Evolutionary conservation across 2,888 invertebrate genomes (phyloP), one percentile per base, ranked within the genome.

Genomic region (Torymus texanus): DNA sequence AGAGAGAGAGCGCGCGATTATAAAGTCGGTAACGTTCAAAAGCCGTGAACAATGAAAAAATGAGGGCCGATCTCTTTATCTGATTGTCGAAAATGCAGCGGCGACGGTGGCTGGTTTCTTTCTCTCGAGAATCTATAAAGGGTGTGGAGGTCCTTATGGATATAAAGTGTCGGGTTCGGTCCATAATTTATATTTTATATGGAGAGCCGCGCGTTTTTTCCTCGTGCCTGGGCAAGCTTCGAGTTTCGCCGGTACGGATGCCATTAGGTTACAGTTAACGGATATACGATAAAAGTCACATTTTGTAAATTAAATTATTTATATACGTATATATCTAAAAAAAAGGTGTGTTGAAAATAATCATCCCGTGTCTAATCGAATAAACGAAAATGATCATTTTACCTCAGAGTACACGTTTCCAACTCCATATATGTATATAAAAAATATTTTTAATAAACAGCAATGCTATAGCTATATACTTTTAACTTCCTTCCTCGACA

Each of bases 161-260:
- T 51, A 66, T 75, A 14, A 62, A 75, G 61, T 62, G 18, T 74
- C 29, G 62, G 21, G 24, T 51, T 18, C 16, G 14, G 56, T 2
- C 50, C 16, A 70, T 78, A 58, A 74, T 58, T 74, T 58, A 74
- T 68, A 58, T 78, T 78, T 74, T 78, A 63, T 72, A 21, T 55
- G 24, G 50, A 18, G 21, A 55, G 53, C 55, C 72, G 67, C 50
- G 21, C 55, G 55, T 55, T 59, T 78, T 63, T 24, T 29, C 29
- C 24, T 41, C 16, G 16, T 18, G 18, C 29, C 24, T 2, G 41
- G 21, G 21, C n/a, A 10, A 11, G 67, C 13, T 41, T 77, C 56
- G 55, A 41, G 41, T 77, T 63, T 71, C 71, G 16, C 24, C 0
- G 16, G 24, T 58, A 10, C 13, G 71, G 41, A 61, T 56, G 14